Evolutionary conservation across 1,140 invertebrate genomes (phyloP), one percentile per base, ranked within the genome.

Genomic region (Euura lappo): DNA sequence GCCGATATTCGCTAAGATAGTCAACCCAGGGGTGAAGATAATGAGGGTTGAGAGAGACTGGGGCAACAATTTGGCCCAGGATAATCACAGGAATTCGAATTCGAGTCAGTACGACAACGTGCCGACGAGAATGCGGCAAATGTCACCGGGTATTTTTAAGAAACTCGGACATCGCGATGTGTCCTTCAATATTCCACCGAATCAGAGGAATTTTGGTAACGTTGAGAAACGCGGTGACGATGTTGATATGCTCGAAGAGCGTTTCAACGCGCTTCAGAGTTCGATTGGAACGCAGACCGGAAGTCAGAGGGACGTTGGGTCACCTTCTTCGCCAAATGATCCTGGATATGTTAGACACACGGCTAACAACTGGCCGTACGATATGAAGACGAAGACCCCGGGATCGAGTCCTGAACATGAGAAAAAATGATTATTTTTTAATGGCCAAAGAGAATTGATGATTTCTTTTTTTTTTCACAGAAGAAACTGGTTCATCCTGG

Each of bases 301-400:
- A 43, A 51, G 43, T 13, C 74, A 42, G 84, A 69, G 73, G 51
- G 80, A 74, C 6, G 8, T 60, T n/a, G 51, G 13, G 0, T 11
- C 86, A 88, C 71, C 91, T 82, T 91, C 90, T 0, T 90, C 91
- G 10, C 91, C 92, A 1, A 91, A 88, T 0, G 92, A 93, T 79
- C 92, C 92, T 0, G 92, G 92, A 60, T 93, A 90, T 74, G 92
- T 93, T 0, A 90, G 92, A 80, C 92, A 93, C 75, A 90, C 91
- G 8, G 92, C 91, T 2, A 90, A 89, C 75, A 90, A 90, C 73
- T 93, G 92, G 92, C 91, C 91, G 2, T 88, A 90, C 44, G 86
- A 87, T 28, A 69, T 74, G 44, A 86, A 83, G 51, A 82, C 86
- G 74, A 89, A 90, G 76, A 92, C 91, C 10, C 91, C 91, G 8